Percentiles rank a stretch among this genome's conserved stretches.
These are phyloP conservation scores for Silurus lanzhouensis DNA, from an alignment of 2,797 vertebrate species.

Conservation along the genomic window DNA sequence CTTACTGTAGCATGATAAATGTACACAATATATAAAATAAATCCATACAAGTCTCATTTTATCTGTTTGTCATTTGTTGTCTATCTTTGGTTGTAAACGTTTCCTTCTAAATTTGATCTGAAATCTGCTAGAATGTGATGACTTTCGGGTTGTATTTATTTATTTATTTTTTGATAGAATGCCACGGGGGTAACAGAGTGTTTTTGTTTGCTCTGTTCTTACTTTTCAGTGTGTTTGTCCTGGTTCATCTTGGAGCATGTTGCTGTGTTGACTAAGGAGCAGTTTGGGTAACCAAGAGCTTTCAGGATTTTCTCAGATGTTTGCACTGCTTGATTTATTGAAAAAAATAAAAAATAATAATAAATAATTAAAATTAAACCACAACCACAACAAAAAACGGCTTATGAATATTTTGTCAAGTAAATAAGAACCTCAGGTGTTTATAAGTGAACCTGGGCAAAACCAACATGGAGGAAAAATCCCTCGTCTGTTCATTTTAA, in stretches of 20 bases:
- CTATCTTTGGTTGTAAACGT: neutral
- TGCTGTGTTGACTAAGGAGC: constrained; percentile 30
- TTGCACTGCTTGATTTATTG: constrained; percentile 33
- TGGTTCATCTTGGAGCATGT: constrained; percentile 17
- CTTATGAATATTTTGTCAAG: constrained; percentile 74
- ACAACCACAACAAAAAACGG: constrained; percentile 54
- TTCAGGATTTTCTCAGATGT: constrained; percentile 44
- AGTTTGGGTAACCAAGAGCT: constrained; percentile 23
- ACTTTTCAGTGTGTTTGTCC: neutral
- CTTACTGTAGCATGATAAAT: neutral
- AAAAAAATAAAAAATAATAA: neutral
- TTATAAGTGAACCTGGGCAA: constrained; percentile 65
- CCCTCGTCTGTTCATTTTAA: constrained; percentile 71
- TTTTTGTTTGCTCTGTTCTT: constrained; percentile 29
- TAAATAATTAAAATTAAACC: too few relatives aligned
- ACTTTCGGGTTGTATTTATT: neutral
- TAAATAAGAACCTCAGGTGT: constrained; percentile 71
- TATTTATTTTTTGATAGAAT: neutral
- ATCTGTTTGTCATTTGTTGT: neutral
- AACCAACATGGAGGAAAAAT: constrained; percentile 70
- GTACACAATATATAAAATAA: too few relatives aligned
- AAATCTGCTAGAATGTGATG: neutral
- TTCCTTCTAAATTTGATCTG: neutral
- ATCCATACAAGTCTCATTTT: neutral
- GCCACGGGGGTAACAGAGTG: constrained; percentile 2